Conservation (phyloP, 2,888 invertebrate species). For the Drosophila mimica region DNA sequence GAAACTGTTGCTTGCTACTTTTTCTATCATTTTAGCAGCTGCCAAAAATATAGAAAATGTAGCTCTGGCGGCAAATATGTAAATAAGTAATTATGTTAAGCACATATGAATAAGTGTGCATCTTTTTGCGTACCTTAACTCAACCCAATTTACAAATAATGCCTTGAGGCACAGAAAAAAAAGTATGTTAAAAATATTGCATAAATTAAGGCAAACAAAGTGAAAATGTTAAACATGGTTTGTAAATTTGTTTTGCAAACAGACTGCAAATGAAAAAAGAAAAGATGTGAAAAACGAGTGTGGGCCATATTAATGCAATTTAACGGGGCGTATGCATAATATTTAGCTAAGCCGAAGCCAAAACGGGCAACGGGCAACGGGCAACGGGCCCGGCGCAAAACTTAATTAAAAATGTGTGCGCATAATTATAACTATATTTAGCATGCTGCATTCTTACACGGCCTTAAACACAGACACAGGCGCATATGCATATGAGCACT, state of each 20-base stretch:
- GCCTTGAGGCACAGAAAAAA: slow-evolving; percentile 23
- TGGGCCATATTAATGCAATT: slow-evolving; percentile 73
- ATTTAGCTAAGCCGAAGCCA: slow-evolving; percentile 66
- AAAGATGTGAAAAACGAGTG: slow-evolving; percentile 16
- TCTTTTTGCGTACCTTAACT: background rate
- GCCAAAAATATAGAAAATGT: background rate
- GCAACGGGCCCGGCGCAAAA: slow-evolving; percentile 59
- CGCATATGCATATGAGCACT: slow-evolving; percentile 61
- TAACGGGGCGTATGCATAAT: slow-evolving; percentile 78
- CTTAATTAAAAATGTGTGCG: slow-evolving; percentile 80
- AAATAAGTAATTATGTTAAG: background rate
- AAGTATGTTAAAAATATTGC: slow-evolving; percentile 23
- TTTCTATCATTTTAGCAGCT: background rate
- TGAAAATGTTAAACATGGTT: slow-evolving; percentile 63
- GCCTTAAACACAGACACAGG: slow-evolving; percentile 3
- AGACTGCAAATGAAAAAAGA: slow-evolving; percentile 7
- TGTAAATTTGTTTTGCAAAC: slow-evolving; percentile 69
- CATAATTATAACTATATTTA: slow-evolving; percentile 81
- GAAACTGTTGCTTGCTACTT: background rate
- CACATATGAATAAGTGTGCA: background rate
- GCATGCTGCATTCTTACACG: slow-evolving; percentile 55
- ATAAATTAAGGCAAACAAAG: slow-evolving; percentile 58
- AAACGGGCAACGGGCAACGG: slow-evolving; percentile 46
- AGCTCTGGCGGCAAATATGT: background rate
- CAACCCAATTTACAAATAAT: slow-evolving; percentile 42